Evolutionary conservation across 2,888 invertebrate genomes (phyloP).

Genomic region (Calameuta idolon): DNA sequence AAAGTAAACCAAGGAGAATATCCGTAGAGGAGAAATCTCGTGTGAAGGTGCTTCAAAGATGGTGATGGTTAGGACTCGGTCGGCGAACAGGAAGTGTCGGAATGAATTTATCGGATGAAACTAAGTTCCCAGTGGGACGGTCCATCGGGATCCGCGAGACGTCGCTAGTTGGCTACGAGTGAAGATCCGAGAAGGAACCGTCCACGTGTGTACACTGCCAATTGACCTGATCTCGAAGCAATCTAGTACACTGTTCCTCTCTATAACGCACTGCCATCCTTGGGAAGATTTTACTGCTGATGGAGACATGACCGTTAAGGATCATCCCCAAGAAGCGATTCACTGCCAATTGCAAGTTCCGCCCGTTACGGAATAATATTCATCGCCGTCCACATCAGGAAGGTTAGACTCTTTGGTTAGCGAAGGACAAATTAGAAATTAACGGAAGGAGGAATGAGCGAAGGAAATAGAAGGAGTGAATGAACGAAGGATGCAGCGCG

Average conservation of each 20-base stretch:
- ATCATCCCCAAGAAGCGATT: background rate
- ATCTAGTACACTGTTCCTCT: background rate
- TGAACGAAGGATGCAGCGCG: conserved; percentile 16
- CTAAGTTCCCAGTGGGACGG: background rate
- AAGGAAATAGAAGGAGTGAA: background rate
- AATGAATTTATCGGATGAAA: background rate
- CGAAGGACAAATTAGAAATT: conserved; percentile 27
- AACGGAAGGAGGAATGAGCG: conserved; percentile 1
- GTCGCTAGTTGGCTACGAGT: background rate
- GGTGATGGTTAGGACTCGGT: background rate
- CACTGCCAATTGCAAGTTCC: background rate
- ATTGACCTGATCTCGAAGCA: background rate
- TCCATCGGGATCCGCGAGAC: background rate
- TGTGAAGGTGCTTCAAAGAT: background rate
- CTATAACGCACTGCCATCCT: background rate
- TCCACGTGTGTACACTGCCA: background rate
- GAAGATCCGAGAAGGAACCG: background rate
- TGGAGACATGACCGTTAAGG: background rate
- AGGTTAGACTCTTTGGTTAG: background rate
- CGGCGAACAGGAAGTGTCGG: background rate
- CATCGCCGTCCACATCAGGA: background rate
- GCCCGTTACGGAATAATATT: background rate
- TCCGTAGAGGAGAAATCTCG: background rate
- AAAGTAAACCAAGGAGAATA: background rate
- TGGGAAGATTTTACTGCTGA: background rate